Evolutionary conservation across 1,140 invertebrate genomes (phyloP), one percentile per base, ranked within the genome.

Genomic region (Chelonus insularis): DNA sequence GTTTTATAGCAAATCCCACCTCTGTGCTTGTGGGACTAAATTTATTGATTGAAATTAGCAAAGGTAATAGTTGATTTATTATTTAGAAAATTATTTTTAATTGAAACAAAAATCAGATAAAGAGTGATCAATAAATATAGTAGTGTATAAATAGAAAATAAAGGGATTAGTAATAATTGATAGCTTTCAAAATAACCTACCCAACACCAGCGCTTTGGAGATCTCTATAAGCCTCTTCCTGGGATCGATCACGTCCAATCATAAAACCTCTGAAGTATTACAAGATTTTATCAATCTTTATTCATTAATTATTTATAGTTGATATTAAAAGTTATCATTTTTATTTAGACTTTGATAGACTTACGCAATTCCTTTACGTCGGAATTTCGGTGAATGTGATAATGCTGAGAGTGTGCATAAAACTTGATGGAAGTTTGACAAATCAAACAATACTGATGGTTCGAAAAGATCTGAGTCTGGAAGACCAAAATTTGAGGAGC

Each of bases 371-470:
- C 87, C 71, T 43, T 72, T 79, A 57, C 76, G 78, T 55, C 81
- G 78, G 48, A 87, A 88, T 77, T 90, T 88, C 0, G 86, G 84
- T 70, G 88, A 91, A 70, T 91, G 90, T 21, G 94, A 96, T 34
- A 97, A 81, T 70, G 89, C 91, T 9, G 94, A 94, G 9, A 97
- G 80, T 0, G 93, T 96, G 70, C 91, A 91, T 16, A 97, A 83
- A 12, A 97, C 95, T 79, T 92, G 86, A 78, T 93, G 91, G 78
- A 98, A 98, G 82, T 97, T 93, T 25, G 92, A 92, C 20, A 96
- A 84, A 78, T 98, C 94, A 79, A 97, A 98, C 2, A 98, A 82
- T 88, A 96, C 94, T 4, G 87, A 86, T 0, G 94, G 89, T 68
- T 97, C 94, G 79, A 98, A 98, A 1, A 98, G 82, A 76, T 98